phyloP scores from a whole-genome alignment of 2,797 vertebrate species.

The Echiichthys vipera region DNA sequence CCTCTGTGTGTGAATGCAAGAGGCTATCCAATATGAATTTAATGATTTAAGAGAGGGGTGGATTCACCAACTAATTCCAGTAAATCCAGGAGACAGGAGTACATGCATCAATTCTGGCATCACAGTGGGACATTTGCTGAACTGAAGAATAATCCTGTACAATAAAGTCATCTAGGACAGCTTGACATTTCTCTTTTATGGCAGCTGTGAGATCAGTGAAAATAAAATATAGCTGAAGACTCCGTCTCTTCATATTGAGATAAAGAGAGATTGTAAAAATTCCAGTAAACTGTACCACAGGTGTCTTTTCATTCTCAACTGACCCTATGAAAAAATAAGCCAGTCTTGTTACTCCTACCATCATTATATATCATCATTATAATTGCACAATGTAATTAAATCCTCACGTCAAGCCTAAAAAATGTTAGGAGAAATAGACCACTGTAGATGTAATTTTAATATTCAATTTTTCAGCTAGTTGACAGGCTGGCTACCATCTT shows the following conservation, averaged over 20 bases:
- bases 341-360: too few species aligned
- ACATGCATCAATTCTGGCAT: not conserved
- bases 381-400: too few species aligned
- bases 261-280: not conserved
- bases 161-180: not conserved
- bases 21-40: not conserved
- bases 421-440: too few species aligned
- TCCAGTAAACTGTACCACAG: not conserved
- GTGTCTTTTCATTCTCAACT: too few species aligned
- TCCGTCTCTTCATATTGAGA: not conserved
- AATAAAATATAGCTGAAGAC: not conserved
- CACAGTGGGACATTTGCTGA: not conserved
- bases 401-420: too few species aligned
- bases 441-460: too few species aligned
- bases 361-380: too few species aligned
- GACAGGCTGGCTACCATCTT: too few species aligned
- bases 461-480: too few species aligned
- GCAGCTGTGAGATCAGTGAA: conserved; percentile 4
- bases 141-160: not conserved
- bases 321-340: too few species aligned
- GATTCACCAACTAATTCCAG: not conserved
- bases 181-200: not conserved
- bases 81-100: not conserved
- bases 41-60: not conserved
- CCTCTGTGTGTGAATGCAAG: not conserved